phyloP scores from a whole-genome alignment of 2,797 vertebrate genomes.

The Knipowitschia caucasica region DNA sequence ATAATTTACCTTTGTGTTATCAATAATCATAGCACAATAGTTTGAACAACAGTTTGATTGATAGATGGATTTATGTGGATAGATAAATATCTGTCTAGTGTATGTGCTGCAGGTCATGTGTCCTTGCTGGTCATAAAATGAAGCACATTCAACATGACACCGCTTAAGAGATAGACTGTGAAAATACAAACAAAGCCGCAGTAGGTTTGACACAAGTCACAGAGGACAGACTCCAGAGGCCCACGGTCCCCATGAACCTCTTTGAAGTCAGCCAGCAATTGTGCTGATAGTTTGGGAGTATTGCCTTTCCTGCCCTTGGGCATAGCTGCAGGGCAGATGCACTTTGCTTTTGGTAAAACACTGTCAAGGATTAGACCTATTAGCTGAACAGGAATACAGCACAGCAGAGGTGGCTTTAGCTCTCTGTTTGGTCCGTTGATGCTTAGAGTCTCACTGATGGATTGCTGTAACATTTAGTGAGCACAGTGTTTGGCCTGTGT shows the following conservation, averaged over 20 bases:
- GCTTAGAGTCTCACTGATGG: conserved; percentile 10
- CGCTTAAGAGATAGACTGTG: conserved; percentile 67
- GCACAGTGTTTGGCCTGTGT: conserved; percentile 3
- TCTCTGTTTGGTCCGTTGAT: conserved; percentile 16
- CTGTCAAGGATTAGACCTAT: conserved; percentile 54
- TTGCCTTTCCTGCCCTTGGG: conserved; percentile 62
- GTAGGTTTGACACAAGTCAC: conserved; percentile 61
- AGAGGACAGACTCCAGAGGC: conserved; percentile 48
- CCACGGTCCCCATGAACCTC: conserved; percentile 31
- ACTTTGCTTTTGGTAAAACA: conserved; percentile 55
- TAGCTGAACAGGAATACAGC: conserved; percentile 37
- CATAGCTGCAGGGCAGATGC: conserved; percentile 44
- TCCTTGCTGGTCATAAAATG: conserved; percentile 54
- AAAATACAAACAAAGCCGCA: conserved; percentile 65
- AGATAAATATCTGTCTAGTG: not conserved
- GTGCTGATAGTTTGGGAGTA: conserved; percentile 42
- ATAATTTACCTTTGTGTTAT: too few species aligned
- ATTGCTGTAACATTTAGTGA: conserved; percentile 16
- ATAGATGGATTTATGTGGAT: too few species aligned
- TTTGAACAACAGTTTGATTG: not conserved
- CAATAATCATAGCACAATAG: too few species aligned
- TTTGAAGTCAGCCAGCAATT: conserved; percentile 53
- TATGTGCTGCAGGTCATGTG: conserved; percentile 1
- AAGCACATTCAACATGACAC: conserved; percentile 55
- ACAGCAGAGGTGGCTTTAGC: conserved; percentile 16